A percentile compares a stretch with the other conserved stretches of the same genome.
Evolutionary conservation across 2,797 vertebrate genomes (phyloP).

Genomic region (Meriones psammophilus): DNA sequence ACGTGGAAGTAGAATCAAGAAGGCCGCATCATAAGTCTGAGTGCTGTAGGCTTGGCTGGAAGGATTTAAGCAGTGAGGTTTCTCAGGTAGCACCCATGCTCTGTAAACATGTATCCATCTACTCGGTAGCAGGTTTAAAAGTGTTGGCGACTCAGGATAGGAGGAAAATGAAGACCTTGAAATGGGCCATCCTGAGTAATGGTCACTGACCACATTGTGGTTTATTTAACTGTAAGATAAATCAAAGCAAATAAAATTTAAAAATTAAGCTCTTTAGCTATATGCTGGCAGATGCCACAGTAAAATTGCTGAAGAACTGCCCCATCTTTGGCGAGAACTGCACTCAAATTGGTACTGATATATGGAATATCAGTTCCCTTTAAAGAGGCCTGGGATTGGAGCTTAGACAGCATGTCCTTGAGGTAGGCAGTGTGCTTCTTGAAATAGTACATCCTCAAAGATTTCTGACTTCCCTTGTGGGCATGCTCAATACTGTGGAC

Average conservation of each 20-base stretch:
- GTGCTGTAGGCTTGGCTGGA: not conserved
- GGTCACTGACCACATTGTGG: not conserved
- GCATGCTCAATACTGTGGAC: not conserved
- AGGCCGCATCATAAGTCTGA: not conserved
- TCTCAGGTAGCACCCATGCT: not conserved
- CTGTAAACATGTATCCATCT: not conserved
- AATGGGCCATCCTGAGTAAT: not conserved
- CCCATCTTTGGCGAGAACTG: not conserved
- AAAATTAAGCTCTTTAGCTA: conserved; percentile 14
- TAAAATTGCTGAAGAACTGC: not conserved
- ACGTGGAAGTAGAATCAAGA: not conserved
- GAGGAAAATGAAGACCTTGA: not conserved
- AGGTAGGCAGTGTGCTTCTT: not conserved
- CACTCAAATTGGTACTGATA: not conserved
- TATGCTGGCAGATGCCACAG: not conserved
- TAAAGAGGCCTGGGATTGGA: not conserved
- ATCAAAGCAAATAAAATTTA: not conserved
- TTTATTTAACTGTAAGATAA: not conserved
- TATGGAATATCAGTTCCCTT: not conserved
- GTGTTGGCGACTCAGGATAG: not conserved
- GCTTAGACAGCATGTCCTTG: not conserved
- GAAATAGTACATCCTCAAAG: not conserved
- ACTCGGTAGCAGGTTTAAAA: not conserved
- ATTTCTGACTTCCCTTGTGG: conserved; percentile 4
- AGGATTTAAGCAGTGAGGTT: not conserved